Percentiles rank a stretch among this genome's conserved stretches.
These are phyloP conservation scores for Drosophila serrata DNA, from an alignment of 1,140 invertebrate species.

Conservation along the genomic window DNA sequence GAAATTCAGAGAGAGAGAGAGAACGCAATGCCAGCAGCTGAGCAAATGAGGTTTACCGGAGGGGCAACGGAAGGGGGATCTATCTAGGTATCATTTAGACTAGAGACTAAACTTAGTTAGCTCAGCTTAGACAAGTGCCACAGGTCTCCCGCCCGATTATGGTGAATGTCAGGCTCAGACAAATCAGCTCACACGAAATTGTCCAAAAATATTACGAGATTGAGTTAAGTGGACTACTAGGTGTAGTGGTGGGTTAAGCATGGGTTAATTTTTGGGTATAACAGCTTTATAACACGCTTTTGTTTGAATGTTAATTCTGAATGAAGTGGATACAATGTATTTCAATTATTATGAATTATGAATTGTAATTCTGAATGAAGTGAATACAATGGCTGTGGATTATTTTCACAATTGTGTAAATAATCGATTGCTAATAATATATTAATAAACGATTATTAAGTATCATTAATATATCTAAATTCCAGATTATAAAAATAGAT, in stretches of 20 bases:
- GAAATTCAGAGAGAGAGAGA: constrained; percentile 11
- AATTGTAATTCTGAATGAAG: too few species aligned
- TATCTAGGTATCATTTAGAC: constrained; percentile 17
- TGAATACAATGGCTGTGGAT: too few species aligned
- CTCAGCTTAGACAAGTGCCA: constrained; percentile 31
- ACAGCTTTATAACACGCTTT: background rate
- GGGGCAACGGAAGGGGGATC: background rate
- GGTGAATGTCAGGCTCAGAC: constrained; percentile 1
- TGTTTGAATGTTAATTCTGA: too few species aligned
- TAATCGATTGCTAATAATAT: background rate
- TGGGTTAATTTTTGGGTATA: background rate
- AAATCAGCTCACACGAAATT: constrained; percentile 16
- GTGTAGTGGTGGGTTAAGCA: constrained; percentile 4
- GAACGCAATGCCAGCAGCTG: constrained; percentile 55
- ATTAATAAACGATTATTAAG: too few species aligned
- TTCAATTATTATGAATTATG: too few species aligned
- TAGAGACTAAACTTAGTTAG: constrained; percentile 45
- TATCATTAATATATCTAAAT: background rate
- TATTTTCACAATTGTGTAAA: too few species aligned
- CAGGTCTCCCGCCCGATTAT: constrained; percentile 4
- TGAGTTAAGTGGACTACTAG: constrained; percentile 1
- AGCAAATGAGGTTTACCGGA: constrained; percentile 55
- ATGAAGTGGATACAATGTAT: too few species aligned
- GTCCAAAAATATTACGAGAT: background rate
- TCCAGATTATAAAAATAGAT: too few species aligned